Evolutionary conservation across 2,888 invertebrate genomes (phyloP), one percentile per base, ranked within the genome.

Genomic region (Petrolisthes cinctipes): DNA sequence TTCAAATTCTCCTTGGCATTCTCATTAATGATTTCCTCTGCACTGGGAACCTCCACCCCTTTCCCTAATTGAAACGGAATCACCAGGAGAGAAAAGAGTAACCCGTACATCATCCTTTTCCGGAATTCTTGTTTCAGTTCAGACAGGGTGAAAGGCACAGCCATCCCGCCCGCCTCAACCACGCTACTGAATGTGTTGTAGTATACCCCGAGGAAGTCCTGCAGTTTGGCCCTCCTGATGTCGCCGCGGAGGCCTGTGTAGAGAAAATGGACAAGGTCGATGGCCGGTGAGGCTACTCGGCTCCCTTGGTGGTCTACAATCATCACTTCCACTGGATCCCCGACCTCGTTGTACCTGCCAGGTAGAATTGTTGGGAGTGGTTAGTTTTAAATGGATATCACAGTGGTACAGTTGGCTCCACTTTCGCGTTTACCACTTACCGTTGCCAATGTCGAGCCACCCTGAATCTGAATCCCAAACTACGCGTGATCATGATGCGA

Each of bases 331-430:
- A 82, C 68, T 4, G 82, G 82, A 14, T 37, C 17, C 20, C 54
- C 82, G 4, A 51, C 9, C 2, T 82, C 71, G 71, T 71, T 68
- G 53, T 82, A 82, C n/a, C 82, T 82, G 82, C 51, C 37, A 51
- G 66, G 3, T 66, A 66, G 37, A 37, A 37, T 37, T 37, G 2
- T 37, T 37, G 37, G 37, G 37, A 37, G 37, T 37, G 37, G 37
- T 37, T 37, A 37, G 37, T 37, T 37, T 37, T 37, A 37, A 37
- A 37, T 37, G 37, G 37, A 37, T 37, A 37, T 37, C 37, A 37
- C 37, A 37, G 37, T 37, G 37, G 37, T 37, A 37, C 37, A 37
- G 37, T 37, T 37, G 37, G 2, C 37, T 37, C 37, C 37, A 37
- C 37, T 37, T 37, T 2, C 37, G 0, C 2, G 37, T 37, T 37